Percentiles rank a stretch among this genome's conserved stretches.
Conservation (phyloP, 2,113 vertebrate genomes). For the Zosterops lateralis region DNA sequence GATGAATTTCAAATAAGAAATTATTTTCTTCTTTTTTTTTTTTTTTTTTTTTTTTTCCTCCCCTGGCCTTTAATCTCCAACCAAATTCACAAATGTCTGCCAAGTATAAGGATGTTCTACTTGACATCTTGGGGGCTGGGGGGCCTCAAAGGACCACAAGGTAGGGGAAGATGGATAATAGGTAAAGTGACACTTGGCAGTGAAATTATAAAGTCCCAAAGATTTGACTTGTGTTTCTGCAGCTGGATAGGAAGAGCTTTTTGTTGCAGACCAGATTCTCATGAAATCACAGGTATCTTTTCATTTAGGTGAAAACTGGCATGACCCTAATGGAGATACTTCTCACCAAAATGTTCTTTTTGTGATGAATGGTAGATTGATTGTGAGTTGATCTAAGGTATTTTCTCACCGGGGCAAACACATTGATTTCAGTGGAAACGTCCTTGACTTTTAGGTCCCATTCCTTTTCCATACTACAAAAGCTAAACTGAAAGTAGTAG, state of each 20-base stretch:
- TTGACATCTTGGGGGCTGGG: not conserved
- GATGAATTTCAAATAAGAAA: constrained; percentile 23
- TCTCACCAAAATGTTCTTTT: not conserved
- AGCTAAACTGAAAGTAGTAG: not conserved
- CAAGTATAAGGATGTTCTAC: not conserved
- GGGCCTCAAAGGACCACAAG: not conserved
- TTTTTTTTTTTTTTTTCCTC: too few relatives aligned
- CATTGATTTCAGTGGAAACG: not conserved
- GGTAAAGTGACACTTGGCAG: not conserved
- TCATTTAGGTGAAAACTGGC: not conserved
- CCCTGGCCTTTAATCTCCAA: not conserved
- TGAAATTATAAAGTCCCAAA: not conserved
- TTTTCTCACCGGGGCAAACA: not conserved
- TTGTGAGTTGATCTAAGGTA: not conserved
- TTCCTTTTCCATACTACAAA: not conserved
- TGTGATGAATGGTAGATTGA: not conserved
- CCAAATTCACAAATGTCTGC: not conserved
- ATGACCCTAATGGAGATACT: not conserved
- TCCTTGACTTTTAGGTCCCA: not conserved
- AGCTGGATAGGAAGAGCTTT: not conserved
- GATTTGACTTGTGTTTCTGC: not conserved
- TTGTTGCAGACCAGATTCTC: not conserved
- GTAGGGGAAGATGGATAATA: not conserved
- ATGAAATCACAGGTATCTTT: not conserved
- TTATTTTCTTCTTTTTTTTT: not conserved